Base-by-base conservation (phyloP, 2,888 invertebrate species). In the Synergus laeviventris region DNA sequence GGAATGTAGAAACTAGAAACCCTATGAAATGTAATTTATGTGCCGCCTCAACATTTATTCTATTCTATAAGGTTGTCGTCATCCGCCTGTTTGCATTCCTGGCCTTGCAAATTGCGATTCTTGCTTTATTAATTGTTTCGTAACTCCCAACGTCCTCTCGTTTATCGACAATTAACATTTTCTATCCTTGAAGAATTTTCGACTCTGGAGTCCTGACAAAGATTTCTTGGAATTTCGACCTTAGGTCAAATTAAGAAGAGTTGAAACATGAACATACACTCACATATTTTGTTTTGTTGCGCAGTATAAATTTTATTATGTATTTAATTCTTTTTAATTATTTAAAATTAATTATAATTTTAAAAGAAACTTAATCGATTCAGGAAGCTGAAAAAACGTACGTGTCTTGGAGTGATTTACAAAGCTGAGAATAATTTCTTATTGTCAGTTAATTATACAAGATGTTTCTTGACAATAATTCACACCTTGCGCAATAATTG, bases 31-130 rank as follows among this genome's bases (percentile, higher is more conserved):
- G 45, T 31, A 70, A 70, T 70, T 70, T 49, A 70, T 70, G 11
- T 70, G 49, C 31, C 49, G 31, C 36, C 49, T 70, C n/a, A 49
- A 70, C 70, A 70, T 70, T 70, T 49, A 70, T 70, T 70, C 66
- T 66, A 16, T 66, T 45, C 66, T 66, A n/a, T n/a, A n/a, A 31
- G n/a, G 49, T 49, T 49, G 70, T 49, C 70, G 45, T 70, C 49
- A 70, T 70, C 49, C n/a, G 31, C 70, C 42, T 61, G 18, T 18
- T 70, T 49, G 31, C n/a, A 56, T 21, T 70, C 31, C 70, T 31
- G 31, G 49, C 70, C 70, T 70, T 70, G 45, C 49, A 70, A 70
- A 49, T 9, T 70, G 45, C 49, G 70, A 70, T 70, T 70, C 31
- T 16, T 24, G 16, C 24, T 49, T 70, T 70, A 49, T 70, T 70